Conservation (phyloP, 1,140 invertebrate genomes). For the Tenebrio molitor region DNA sequence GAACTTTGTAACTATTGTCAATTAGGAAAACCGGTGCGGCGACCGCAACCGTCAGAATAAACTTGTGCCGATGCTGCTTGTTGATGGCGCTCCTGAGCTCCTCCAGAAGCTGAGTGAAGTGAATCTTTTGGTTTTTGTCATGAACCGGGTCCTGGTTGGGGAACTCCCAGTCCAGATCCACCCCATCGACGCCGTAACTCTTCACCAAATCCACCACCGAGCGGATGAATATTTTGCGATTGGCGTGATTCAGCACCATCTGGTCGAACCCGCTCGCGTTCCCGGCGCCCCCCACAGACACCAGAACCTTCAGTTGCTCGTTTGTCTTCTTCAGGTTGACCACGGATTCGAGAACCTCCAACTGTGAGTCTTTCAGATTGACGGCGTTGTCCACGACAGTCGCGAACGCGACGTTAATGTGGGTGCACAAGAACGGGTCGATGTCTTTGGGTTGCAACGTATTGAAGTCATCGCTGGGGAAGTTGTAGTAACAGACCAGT, state of each 20-base stretch:
- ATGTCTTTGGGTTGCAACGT: conserved; percentile 72
- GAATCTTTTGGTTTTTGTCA: conserved; percentile 73
- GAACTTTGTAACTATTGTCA: conserved; percentile 81
- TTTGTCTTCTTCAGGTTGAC: conserved; percentile 75
- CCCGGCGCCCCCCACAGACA: conserved; percentile 81
- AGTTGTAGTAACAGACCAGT: conserved; percentile 78
- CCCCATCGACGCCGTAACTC: conserved; percentile 79
- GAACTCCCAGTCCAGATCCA: conserved; percentile 93
- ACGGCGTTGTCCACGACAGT: conserved; percentile 75
- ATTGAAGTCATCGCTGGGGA: conserved; percentile 65
- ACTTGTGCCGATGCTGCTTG: conserved; percentile 69
- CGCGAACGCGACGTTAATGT: conserved; percentile 84
- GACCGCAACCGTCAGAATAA: conserved; percentile 81
- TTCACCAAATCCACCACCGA: conserved; percentile 75
- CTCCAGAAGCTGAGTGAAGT: conserved; percentile 79
- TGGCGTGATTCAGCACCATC: conserved; percentile 78
- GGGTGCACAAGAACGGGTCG: conserved; percentile 81
- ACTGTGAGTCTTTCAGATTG: conserved; percentile 54
- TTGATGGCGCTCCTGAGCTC: conserved; percentile 78
- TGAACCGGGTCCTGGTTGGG: conserved; percentile 72
- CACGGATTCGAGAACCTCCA: conserved; percentile 70
- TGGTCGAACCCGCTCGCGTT: conserved; percentile 75
- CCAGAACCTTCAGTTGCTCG: conserved; percentile 80
- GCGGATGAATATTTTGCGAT: conserved; percentile 79
- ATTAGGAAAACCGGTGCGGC: conserved; percentile 81